These are phyloP conservation scores for Lagria hirta DNA, from an alignment of 2,888 invertebrate species.

Conservation along the genomic window DNA sequence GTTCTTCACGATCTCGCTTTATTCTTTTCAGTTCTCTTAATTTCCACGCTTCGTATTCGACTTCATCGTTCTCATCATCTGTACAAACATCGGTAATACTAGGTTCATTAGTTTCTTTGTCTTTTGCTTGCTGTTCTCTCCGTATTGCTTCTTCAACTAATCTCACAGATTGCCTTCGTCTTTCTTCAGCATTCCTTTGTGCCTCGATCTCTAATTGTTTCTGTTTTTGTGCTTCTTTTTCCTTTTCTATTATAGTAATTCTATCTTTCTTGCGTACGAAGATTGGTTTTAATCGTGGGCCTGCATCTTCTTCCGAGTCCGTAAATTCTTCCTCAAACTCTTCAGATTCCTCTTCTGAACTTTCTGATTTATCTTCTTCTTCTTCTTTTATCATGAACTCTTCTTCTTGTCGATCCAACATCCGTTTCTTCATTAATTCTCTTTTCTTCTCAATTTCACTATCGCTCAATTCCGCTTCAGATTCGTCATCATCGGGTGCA, in stretches of 20 bases:
- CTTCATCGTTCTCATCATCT: conserved; percentile 94
- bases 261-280: conserved; percentile 92
- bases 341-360: conserved; percentile 73
- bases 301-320: conserved; percentile 86
- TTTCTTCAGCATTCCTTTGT: conserved; percentile 83
- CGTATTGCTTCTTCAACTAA: conserved; percentile 88
- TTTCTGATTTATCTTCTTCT: conserved; percentile 71
- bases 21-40: conserved; percentile 92
- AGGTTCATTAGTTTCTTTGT: conserved; percentile 70
- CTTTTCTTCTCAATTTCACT: conserved; percentile 83
- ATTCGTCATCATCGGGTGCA: conserved; percentile 63
- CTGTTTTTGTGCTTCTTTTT: conserved; percentile 81
- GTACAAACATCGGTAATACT: conserved; percentile 85
- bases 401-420: conserved; percentile 71
- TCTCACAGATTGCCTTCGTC: conserved; percentile 82
- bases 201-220: conserved; percentile 83
- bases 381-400: conserved; percentile 76
- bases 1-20: conserved; percentile 93
- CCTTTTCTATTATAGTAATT: conserved; percentile 93
- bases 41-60: conserved; percentile 98
- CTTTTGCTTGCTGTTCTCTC: conserved; percentile 71
- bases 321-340: conserved; percentile 88
- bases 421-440: conserved; percentile 65
- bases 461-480: conserved; percentile 83
- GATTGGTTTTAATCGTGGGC: conserved; percentile 90